Base-by-base conservation (phyloP, 92 coral and sea anemone genomes). In the Bergia sp. region DNA sequence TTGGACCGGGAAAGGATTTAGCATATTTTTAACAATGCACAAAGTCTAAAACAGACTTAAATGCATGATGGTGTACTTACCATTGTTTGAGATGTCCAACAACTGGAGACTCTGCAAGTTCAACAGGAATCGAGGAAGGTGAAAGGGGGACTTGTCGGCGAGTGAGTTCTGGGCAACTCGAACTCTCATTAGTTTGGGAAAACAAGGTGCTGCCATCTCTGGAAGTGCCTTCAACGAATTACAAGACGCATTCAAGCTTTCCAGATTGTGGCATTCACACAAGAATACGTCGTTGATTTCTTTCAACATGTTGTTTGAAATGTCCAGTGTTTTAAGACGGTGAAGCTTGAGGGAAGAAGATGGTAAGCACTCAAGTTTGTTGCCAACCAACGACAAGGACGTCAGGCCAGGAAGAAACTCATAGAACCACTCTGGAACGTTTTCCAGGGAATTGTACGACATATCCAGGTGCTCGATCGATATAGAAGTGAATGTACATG, bases 341-440 rank as follows among this genome's bases (percentile, higher is more conserved):
- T 74, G 82, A 77, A 97, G 90, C 73, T 91, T 90, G 79, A 93
- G 71, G 29, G 94, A 64, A 23, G 76, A 74, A 41, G 86, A 69
- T 9, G 98, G 98, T 37, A 96, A 61, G 61, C 29, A 49, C 40
- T 82, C 84, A 84, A 96, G 94, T 74, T 86, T 80, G 89, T 97
- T 97, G 36, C 91, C 94, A 77, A 88, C 92, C 45, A 96, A 73
- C 79, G 93, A 91, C 44, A 97, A 90, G 81, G 88, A 73, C 4
- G 91, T 85, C 49, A 97, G 66, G 11, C 94, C 94, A 0, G 95
- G 96, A 73, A 96, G 91, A 82, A 89, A 86, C 20, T 89, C 92
- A 1, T 93, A 90, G 1, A 97, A 77, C 96, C 99, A 93, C 39
- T 89, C 90, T 3, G 99, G 99, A 77, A 97, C 90, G 58, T 80